These are phyloP conservation scores for Pogonomyrmex barbatus DNA, from an alignment of 1,140 invertebrate species.

Conservation along the genomic window DNA sequence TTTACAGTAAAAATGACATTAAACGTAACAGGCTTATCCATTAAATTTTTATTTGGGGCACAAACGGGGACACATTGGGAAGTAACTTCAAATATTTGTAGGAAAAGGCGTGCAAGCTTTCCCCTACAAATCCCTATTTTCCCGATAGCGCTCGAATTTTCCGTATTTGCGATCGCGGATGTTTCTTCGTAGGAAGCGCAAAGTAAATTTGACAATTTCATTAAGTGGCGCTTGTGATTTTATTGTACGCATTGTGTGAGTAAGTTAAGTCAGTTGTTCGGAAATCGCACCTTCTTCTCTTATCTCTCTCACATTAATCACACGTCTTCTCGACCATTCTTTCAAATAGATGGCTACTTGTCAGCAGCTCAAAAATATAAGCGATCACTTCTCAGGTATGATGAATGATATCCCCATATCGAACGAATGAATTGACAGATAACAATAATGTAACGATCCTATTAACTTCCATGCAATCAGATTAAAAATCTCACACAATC, in stretches of 20 bases:
- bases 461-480: constrained; percentile 27
- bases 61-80: constrained; percentile 38
- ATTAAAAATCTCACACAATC: neutral
- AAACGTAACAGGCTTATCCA: constrained; percentile 17
- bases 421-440: constrained; percentile 64
- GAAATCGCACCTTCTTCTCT: constrained; percentile 57
- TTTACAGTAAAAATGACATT: neutral
- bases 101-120: constrained; percentile 39
- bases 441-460: constrained; percentile 21
- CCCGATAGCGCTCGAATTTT: constrained; percentile 32
- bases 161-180: constrained; percentile 54
- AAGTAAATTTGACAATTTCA: constrained; percentile 73
- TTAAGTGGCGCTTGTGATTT: constrained; percentile 70
- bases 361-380: constrained; percentile 67
- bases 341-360: constrained; percentile 64
- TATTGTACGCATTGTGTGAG: constrained; percentile 68
- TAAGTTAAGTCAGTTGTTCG: constrained; percentile 50
- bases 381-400: constrained; percentile 58
- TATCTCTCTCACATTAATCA: constrained; percentile 74
- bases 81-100: constrained; percentile 55
- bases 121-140: constrained; percentile 50
- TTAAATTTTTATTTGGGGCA: constrained; percentile 58
- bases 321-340: constrained; percentile 38
- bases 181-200: constrained; percentile 43
- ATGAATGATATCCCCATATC: constrained; percentile 50